Conservation (phyloP, 2,797 vertebrate species). For the Staurois parvus region DNA sequence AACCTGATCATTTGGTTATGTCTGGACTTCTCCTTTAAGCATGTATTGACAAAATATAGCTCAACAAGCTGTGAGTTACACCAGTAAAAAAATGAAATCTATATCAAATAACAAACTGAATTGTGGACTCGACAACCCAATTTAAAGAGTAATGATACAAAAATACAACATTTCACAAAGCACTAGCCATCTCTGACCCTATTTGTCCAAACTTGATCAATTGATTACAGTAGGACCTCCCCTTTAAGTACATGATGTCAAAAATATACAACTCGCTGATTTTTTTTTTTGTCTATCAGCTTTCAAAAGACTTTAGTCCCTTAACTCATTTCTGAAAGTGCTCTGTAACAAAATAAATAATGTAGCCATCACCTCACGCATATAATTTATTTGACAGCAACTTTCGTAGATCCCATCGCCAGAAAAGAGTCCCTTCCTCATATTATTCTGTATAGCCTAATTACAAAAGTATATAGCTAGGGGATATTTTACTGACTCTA, state of each 20-base stretch:
- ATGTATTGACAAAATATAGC: neutral
- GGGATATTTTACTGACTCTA: slow-evolving; percentile 44
- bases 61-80: too few relatives aligned
- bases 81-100: too few relatives aligned
- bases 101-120: too few relatives aligned
- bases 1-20: neutral
- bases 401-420: slow-evolving; percentile 14
- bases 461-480: slow-evolving; percentile 43
- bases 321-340: neutral
- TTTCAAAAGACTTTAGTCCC: neutral
- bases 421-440: slow-evolving; percentile 14
- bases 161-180: too few relatives aligned
- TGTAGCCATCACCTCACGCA: neutral
- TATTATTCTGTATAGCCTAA: slow-evolving; percentile 40
- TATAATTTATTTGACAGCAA: slow-evolving; percentile 19
- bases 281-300: neutral
- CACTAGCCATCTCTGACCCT: too few relatives aligned
- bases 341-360: neutral
- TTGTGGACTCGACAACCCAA: too few relatives aligned
- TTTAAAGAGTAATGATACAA: too few relatives aligned
- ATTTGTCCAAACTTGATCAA: neutral
- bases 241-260: neutral
- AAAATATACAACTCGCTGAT: neutral
- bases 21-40: neutral
- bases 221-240: neutral